A percentile compares a stretch with the other conserved stretches of the same genome.
Evolutionary conservation across 2,888 invertebrate genomes (phyloP).

Genomic region (Leptinotarsa haldemani): DNA sequence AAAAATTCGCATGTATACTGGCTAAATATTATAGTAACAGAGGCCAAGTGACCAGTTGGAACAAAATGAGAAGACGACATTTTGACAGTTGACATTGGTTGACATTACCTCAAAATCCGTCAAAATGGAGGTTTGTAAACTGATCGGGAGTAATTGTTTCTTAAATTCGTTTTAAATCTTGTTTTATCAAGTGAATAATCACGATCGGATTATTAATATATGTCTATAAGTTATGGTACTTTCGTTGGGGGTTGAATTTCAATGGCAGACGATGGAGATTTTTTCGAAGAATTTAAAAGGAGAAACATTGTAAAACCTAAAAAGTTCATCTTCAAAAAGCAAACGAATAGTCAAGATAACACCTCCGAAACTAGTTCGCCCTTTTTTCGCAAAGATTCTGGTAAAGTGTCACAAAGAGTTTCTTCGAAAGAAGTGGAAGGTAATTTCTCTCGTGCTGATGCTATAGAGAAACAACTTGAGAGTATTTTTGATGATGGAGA

Average conservation of each 20-base stretch:
- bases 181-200: too few species aligned
- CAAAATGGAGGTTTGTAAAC: too few species aligned
- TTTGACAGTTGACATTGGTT: too few species aligned
- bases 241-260: conserved; percentile 11
- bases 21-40: too few species aligned
- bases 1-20: too few species aligned
- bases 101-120: too few species aligned
- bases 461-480: conserved; percentile 5
- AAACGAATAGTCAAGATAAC: conserved; percentile 20
- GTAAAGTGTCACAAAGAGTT: conserved; percentile 3
- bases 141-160: too few species aligned
- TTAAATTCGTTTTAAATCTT: too few species aligned
- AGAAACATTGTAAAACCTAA: conserved; percentile 42
- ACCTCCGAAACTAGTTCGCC: conserved; percentile 22
- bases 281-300: conserved; percentile 48
- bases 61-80: too few species aligned
- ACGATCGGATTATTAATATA: too few species aligned
- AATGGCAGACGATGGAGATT: conserved; percentile 44
- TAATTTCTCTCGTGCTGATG: conserved; percentile 22
- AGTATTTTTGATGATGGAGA: conserved; percentile 3
- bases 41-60: too few species aligned
- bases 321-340: conserved; percentile 52
- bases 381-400: conserved; percentile 29
- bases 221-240: background rate
- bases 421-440: conserved; percentile 19